phyloP scores from a whole-genome alignment of 2,888 invertebrate species.

The Oscheius sp. region DNA sequence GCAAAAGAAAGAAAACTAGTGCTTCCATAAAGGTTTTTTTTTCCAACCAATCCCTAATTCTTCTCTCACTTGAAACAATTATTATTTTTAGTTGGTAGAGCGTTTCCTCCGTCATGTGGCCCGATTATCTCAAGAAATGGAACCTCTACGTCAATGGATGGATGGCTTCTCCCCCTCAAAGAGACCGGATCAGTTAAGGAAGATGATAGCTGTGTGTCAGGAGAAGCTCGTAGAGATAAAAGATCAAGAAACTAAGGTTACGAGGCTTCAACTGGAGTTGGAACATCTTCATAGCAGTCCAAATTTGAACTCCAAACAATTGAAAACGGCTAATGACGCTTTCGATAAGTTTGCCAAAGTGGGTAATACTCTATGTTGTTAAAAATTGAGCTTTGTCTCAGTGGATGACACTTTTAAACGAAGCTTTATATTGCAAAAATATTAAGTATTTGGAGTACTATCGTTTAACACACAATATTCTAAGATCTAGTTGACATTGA shows the following conservation, averaged over 20 bases:
- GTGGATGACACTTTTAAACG: too few species aligned
- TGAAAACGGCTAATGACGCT: conserved; percentile 64
- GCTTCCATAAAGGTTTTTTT: not conserved
- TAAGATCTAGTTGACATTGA: too few species aligned
- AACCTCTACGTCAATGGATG: conserved; percentile 59
- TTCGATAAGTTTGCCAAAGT: conserved; percentile 64
- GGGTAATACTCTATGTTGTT: not conserved
- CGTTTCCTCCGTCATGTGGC: conserved; percentile 59
- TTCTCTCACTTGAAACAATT: not conserved
- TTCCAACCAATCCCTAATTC: not conserved
- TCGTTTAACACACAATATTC: too few species aligned
- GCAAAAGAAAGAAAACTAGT: too few species aligned
- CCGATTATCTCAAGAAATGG: conserved; percentile 53
- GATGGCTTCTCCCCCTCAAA: conserved; percentile 42
- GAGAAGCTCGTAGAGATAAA: conserved; percentile 63
- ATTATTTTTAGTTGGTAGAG: conserved; percentile 46
- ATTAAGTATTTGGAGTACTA: too few species aligned
- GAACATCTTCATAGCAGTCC: conserved; percentile 59
- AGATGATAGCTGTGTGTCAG: conserved; percentile 63
- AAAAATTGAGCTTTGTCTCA: too few species aligned
- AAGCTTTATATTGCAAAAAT: too few species aligned
- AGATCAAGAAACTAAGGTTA: conserved; percentile 57
- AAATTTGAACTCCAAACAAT: conserved; percentile 53
- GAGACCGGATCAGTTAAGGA: conserved; percentile 28
- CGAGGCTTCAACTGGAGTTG: conserved; percentile 54